Conservation (phyloP, 30 jellyfish, hydroid and myxozoan genomes). For the Aurelia aurita complex sp. Pacific region DNA sequence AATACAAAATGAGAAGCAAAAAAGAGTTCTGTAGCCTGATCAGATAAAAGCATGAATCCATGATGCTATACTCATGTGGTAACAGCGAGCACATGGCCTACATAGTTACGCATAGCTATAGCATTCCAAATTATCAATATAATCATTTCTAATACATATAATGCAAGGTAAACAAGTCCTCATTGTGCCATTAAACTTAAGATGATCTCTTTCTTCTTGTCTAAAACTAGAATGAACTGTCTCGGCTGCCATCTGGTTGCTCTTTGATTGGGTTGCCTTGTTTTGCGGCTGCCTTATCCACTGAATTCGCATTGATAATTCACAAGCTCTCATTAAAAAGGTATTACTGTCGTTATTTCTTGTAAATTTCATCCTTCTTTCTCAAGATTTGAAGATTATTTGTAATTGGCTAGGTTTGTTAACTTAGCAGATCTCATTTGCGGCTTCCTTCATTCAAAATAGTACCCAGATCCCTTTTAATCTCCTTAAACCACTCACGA, state of each 20-base stretch:
- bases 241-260: constrained; percentile 40
- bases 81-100: no score
- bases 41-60: no score
- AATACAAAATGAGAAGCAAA: no score
- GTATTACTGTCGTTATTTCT: constrained; percentile 40
- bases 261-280: not conserved
- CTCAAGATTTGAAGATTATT: not conserved
- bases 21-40: no score
- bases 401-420: constrained; percentile 15
- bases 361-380: not conserved
- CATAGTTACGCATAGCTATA: no score
- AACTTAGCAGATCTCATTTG: constrained; percentile 18
- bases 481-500: not conserved
- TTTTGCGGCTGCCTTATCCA: constrained; percentile 1
- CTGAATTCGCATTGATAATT: not conserved
- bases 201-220: not conserved
- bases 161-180: no score
- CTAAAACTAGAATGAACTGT: not conserved
- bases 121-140: no score
- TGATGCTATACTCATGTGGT: no score
- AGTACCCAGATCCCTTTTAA: not conserved
- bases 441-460: constrained; percentile 11
- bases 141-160: no score
- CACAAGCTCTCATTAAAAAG: constrained; percentile 30
- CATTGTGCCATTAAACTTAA: not conserved